Base-by-base conservation (phyloP, 2,888 invertebrate genomes). In the Epirrhoe tristata region DNA sequence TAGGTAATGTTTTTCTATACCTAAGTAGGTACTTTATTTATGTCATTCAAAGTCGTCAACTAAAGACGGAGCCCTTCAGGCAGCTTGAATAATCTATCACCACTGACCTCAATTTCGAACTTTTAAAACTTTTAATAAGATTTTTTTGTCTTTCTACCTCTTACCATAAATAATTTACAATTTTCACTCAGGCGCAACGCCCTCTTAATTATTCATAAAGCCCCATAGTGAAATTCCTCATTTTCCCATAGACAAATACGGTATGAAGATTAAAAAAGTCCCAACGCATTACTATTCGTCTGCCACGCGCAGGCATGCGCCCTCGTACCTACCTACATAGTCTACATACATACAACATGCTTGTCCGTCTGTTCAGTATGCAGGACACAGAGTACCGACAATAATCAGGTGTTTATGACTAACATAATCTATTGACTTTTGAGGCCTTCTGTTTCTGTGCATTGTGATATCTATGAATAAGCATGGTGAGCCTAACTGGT, bases 361-460 rank as follows among this genome's bases (percentile, higher is more conserved):
- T 54, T 36, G 36, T 53, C 10, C 43, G 46, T 31, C 69, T 65
- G 52, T 53, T 67, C 32, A 0, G 34, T 56, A 73, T 61, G 66
- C 68, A 31, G 36, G 12, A 7, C 74, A 63, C 66, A 58, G 54
- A 16, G 59, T 36, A 34, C 52, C 50, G 63, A 66, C 72, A 63
- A 66, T 71, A 65, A 69, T 67, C 69, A 64, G 60, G 66, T 72
- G 72, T 72, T 69, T 72, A 70, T 65, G 70, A 63, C 58, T 48
- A 58, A 65, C 58, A 51, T 69, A 56, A 64, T 67, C 31, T 69
- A 70, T 67, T 59, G 69, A 46, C 63, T 54, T 31, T 36, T 46
- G 58, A 43, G 52, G 32, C 36, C 31, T 43, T 53, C 48, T 17
- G 39, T 31, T 56, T 31, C 58, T 52, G 7, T 31, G 7, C 17